Evolutionary conservation across 2,797 vertebrate species (phyloP), one percentile per base, ranked within the genome.

Genomic region (Dallia pectoralis): DNA sequence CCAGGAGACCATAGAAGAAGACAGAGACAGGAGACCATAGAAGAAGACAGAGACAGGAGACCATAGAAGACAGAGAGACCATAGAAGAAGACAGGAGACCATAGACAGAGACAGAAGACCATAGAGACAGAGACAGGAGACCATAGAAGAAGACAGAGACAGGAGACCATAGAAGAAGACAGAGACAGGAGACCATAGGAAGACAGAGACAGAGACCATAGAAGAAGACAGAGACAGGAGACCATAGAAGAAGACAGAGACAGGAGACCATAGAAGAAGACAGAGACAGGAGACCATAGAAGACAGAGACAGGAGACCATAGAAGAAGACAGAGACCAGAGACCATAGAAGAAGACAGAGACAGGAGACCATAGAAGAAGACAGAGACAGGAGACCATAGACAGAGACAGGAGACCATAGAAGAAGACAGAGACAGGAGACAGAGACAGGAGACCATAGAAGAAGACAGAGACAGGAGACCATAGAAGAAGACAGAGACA

Each of bases 301-400:
- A 68, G 64, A 81, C 67, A 0, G 29, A 81, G 73, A 70, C 69
- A 73, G 72, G 59, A 59, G n/a, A 69, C 53, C 53, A 62, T n/a
- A 67, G 51, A 69, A 69, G 49, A 73, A 72, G 63, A 6, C 22
- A 8, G 53, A 12, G 77, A n/a, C n/a, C n/a, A n/a, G n/a, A n/a
- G n/a, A n/a, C n/a, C n/a, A n/a, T n/a, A n/a, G n/a, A 82, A 70
- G 40, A 71, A 68, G 64, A 81, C 67, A 0, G 29, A 81, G 73
- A 70, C 69, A 73, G 72, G 59, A 59, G n/a, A 69, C 53, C 53
- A 62, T n/a, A 67, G 51, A 69, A 69, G 49, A 73, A 72, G 63
- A 6, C 22, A 8, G 53, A 12, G 77, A 74, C 81, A 70, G 40
- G 70, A n/a, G n/a, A n/a, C n/a, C n/a, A n/a, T n/a, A 68, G 64